Percentiles rank a stretch among this genome's conserved stretches.
Conservation (phyloP, 2,113 vertebrate species). For the Lampris megalopsis region DNA sequence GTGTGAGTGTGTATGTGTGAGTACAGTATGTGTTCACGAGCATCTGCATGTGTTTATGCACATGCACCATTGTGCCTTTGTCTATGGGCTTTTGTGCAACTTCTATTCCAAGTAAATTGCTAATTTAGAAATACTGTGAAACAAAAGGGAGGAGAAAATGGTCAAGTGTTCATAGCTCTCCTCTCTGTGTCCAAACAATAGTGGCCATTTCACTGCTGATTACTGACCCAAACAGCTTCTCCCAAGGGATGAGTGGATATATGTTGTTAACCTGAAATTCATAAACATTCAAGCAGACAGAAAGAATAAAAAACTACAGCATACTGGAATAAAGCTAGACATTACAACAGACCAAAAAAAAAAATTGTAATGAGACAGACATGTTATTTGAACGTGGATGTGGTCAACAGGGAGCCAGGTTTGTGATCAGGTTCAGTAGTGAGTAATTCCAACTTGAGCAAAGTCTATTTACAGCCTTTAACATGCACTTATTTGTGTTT, state of each 20-base stretch:
- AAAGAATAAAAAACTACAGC: constrained; percentile 13
- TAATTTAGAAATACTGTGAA: constrained; percentile 53
- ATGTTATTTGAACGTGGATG: too few species aligned
- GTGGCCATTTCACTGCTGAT: constrained; percentile 47
- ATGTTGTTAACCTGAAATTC: constrained; percentile 43
- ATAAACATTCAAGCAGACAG: constrained; percentile 28
- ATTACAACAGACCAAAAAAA: too few species aligned
- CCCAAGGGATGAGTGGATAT: constrained; percentile 37
- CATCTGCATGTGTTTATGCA: not conserved
- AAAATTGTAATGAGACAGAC: not conserved
- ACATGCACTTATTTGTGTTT: too few species aligned
- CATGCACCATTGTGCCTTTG: not conserved
- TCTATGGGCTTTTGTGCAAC: constrained; percentile 39
- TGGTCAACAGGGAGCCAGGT: too few species aligned
- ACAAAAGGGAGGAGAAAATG: constrained; percentile 52
- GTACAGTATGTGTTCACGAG: not conserved
- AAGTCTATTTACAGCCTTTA: too few species aligned
- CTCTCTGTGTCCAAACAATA: constrained; percentile 36
- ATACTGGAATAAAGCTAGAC: too few species aligned
- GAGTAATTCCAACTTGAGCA: too few species aligned
- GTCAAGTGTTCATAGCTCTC: constrained; percentile 50
- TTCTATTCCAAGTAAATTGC: constrained; percentile 55
- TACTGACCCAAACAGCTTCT: constrained; percentile 48
- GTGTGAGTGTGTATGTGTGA: constrained; percentile 31
- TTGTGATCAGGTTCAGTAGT: too few species aligned